Conservation (phyloP, 1,140 invertebrate species). For the Psix sp. region DNA sequence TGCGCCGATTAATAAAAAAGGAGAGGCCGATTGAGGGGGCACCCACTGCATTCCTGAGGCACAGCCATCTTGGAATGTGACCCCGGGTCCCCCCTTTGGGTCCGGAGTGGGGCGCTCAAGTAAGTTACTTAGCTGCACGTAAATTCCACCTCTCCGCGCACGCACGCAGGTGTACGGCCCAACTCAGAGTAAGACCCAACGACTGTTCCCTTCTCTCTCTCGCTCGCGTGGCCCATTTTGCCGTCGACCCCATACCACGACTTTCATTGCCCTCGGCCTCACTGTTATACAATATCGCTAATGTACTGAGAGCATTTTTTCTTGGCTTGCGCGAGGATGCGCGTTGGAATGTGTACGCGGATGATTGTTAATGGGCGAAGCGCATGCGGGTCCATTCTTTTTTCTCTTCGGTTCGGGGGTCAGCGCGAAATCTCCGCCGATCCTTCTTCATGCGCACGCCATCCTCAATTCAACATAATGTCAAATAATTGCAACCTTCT, state of each 20-base stretch:
- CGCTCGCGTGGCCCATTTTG: slow-evolving; percentile 50
- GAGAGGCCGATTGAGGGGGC: slow-evolving; percentile 72
- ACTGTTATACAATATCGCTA: slow-evolving; percentile 60
- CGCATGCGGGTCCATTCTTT: slow-evolving; percentile 9
- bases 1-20: slow-evolving; percentile 71
- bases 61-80: slow-evolving; percentile 79
- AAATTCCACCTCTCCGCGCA: slow-evolving; percentile 54
- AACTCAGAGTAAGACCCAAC: no score
- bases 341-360: slow-evolving; percentile 51
- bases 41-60: slow-evolving; percentile 78
- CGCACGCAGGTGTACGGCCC: slow-evolving; percentile 42
- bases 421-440: slow-evolving; percentile 24
- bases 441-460: slow-evolving; percentile 1
- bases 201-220: slow-evolving; percentile 16
- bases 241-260: slow-evolving; percentile 52
- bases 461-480: slow-evolving; percentile 30
- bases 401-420: slow-evolving; percentile 40
- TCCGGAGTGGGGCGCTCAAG: slow-evolving; percentile 65
- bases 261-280: slow-evolving; percentile 60
- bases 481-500: slow-evolving; percentile 22
- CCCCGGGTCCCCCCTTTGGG: slow-evolving; percentile 71
- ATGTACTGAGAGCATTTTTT: slow-evolving; percentile 59
- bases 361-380: slow-evolving; percentile 48
- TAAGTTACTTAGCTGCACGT: slow-evolving; percentile 55
- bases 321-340: slow-evolving; percentile 44